Conservation (phyloP, 2,888 invertebrate species). For the Harpagoxenus sublaevis region DNA sequence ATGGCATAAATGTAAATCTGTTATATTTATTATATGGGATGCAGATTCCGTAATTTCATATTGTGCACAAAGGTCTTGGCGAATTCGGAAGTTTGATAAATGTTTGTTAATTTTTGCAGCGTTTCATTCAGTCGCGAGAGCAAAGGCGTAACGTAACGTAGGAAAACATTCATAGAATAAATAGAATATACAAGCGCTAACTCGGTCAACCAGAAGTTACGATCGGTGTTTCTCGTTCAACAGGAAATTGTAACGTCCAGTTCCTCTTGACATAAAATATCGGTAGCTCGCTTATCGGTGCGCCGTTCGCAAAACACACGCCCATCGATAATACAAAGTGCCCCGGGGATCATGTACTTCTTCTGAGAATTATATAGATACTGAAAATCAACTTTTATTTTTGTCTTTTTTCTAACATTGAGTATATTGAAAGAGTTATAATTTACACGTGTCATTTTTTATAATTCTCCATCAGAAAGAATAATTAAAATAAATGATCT, state of each 20-base stretch:
- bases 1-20: not conserved
- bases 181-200: slow-evolving; percentile 38
- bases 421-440: not conserved
- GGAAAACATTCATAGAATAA: not conserved
- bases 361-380: not conserved
- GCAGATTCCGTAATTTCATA: not conserved
- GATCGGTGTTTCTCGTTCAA: slow-evolving; percentile 25
- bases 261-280: slow-evolving; percentile 24
- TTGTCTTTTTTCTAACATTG: not conserved
- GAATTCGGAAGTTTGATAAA: not conserved
- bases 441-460: not conserved
- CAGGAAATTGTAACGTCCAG: slow-evolving; percentile 40
- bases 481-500: not conserved
- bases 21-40: not conserved
- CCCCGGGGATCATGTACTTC: not conserved
- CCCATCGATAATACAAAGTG: not conserved
- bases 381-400: not conserved
- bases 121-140: not conserved
- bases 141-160: not conserved
- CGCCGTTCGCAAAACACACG: not conserved
- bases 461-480: not conserved
- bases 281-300: not conserved
- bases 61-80: not conserved
- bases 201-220: slow-evolving; percentile 48
- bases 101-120: not conserved